Percentiles rank a stretch among this genome's conserved stretches.
These are phyloP conservation scores for Macroramphosus scolopax DNA, from an alignment of 2,797 vertebrate species.

Conservation along the genomic window DNA sequence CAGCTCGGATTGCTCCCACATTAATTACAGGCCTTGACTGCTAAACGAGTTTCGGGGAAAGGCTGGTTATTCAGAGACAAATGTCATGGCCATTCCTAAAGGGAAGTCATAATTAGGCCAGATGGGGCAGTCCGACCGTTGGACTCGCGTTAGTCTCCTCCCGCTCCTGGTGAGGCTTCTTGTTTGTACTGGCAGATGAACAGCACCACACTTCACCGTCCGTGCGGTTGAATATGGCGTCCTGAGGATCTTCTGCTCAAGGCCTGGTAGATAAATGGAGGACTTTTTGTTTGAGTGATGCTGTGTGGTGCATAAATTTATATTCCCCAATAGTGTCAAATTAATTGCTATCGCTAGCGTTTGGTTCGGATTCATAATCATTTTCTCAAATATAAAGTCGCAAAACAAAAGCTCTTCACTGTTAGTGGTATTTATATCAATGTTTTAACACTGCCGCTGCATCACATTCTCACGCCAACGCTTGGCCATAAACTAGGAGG, in stretches of 20 bases:
- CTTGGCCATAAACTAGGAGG: no score
- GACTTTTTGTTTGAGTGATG: conserved; percentile 1
- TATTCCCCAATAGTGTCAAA: no score
- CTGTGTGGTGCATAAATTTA: no score
- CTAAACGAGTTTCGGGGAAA: conserved; percentile 40
- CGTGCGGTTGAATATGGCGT: conserved; percentile 43
- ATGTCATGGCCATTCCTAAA: conserved; percentile 57
- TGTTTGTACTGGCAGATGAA: conserved; percentile 55
- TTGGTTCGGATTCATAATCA: no score
- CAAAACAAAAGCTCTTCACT: no score
- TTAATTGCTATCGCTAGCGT: no score
- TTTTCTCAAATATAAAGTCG: no score
- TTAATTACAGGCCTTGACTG: conserved; percentile 67
- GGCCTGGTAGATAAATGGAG: conserved; percentile 1
- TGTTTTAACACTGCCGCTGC: no score
- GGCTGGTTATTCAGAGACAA: conserved; percentile 48
- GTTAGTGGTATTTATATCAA: no score
- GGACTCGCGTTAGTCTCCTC: conserved; percentile 53
- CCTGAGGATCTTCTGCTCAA: conserved; percentile 31
- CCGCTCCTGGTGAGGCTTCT: conserved; percentile 40
- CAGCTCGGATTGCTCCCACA: conserved; percentile 61
- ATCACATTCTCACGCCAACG: no score
- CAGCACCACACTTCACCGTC: conserved; percentile 57
- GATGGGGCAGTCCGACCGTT: conserved; percentile 65
- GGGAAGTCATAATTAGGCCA: conserved; percentile 71